Conservation (phyloP, 2,797 vertebrate species). For the Gallinago stenura region DNA sequence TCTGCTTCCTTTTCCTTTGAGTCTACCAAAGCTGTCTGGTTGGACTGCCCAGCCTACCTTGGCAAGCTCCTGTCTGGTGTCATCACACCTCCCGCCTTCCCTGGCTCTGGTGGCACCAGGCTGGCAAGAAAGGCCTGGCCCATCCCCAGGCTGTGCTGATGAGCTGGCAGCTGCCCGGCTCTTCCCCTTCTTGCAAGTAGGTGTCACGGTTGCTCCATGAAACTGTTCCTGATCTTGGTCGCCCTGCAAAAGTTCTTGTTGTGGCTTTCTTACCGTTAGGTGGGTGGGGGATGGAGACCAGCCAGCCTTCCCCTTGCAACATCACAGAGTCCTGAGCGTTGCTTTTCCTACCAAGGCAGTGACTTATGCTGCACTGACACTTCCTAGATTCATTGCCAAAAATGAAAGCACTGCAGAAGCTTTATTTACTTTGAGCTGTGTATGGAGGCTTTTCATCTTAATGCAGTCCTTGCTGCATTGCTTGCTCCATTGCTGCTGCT, state of each 20-base stretch:
- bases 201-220: not conserved
- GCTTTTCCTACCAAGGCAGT: not conserved
- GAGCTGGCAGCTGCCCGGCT: not conserved
- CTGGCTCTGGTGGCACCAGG: not conserved
- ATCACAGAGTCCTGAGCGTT: not conserved
- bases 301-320: not conserved
- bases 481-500: not conserved
- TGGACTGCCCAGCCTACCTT: not conserved
- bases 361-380: not conserved
- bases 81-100: not conserved
- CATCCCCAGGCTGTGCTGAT: rapidly evolving
- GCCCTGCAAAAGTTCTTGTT: not conserved
- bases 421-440: not conserved
- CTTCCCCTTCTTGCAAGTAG: not conserved
- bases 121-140: not conserved
- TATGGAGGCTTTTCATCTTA: not conserved
- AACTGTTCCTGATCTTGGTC: not conserved
- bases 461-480: rapidly evolving
- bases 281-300: not conserved
- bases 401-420: not conserved
- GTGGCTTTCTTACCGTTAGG: rapidly evolving
- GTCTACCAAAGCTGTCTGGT: not conserved
- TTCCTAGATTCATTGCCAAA: not conserved
- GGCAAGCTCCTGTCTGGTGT: not conserved
- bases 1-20: not conserved